Conservation (phyloP, 2,888 invertebrate genomes). For the Bimastos eiseni region DNA sequence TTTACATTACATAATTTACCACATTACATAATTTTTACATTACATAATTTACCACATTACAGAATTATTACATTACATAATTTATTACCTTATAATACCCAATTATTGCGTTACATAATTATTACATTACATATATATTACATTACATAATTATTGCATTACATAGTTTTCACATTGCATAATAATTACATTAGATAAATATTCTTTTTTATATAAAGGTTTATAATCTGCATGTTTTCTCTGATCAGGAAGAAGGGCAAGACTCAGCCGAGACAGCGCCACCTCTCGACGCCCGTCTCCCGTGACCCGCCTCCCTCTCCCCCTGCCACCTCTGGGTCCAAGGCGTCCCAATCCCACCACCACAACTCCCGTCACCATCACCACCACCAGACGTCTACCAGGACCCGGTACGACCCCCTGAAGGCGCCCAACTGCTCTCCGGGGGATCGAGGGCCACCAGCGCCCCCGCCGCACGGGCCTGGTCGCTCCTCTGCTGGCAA, state of each 20-base stretch:
- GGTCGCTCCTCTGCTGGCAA: background rate
- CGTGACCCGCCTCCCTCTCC: slow-evolving; percentile 19
- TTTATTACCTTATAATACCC: too few relatives aligned
- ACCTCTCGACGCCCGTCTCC: background rate
- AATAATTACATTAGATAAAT: too few relatives aligned
- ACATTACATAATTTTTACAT: too few relatives aligned
- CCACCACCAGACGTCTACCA: background rate
- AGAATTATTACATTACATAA: too few relatives aligned
- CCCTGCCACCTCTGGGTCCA: background rate
- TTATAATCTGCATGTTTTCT: background rate
- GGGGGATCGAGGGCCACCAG: background rate
- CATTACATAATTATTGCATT: too few relatives aligned
- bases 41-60: too few relatives aligned
- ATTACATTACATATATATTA: too few relatives aligned
- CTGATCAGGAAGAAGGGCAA: background rate
- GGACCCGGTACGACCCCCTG: background rate
- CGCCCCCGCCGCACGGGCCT: background rate
- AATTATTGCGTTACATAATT: too few relatives aligned
- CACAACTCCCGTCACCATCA: slow-evolving; percentile 16
- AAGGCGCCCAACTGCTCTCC: background rate
- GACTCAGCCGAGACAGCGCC: background rate
- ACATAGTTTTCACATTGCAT: too few relatives aligned
- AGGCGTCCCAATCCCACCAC: background rate
- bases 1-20: too few relatives aligned
- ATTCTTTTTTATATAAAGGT: too few relatives aligned